Percentiles rank a stretch among this genome's conserved stretches.
These are phyloP conservation scores for Endomychus coccineus DNA, from an alignment of 2,888 invertebrate genomes.

Conservation along the genomic window DNA sequence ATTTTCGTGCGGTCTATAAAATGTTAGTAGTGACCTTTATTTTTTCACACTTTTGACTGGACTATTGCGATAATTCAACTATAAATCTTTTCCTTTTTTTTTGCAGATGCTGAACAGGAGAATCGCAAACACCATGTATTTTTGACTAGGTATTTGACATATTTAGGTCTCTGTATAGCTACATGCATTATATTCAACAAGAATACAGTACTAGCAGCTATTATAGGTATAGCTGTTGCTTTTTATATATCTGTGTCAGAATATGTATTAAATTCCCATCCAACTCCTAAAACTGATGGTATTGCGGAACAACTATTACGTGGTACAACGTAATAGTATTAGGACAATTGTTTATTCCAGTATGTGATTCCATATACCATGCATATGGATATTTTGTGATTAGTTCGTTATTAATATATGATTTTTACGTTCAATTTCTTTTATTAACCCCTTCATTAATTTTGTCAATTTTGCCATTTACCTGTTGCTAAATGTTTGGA, in stretches of 20 bases:
- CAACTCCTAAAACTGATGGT: constrained; percentile 30
- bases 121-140: constrained; percentile 52
- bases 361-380: too few species aligned
- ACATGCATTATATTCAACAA: constrained; percentile 80
- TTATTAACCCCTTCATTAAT: too few species aligned
- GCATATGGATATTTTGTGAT: too few species aligned
- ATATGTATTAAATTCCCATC: constrained; percentile 53
- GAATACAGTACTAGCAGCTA: constrained; percentile 65
- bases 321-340: constrained; percentile 1
- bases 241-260: constrained; percentile 80
- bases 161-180: constrained; percentile 75
- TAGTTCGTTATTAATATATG: too few species aligned
- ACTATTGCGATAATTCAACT: not conserved
- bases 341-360: too few species aligned
- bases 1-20: too few species aligned
- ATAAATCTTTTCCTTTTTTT: constrained; percentile 1
- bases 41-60: too few species aligned
- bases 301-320: constrained; percentile 5
- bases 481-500: too few species aligned
- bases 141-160: constrained; percentile 70
- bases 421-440: too few species aligned
- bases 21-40: too few species aligned
- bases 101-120: constrained; percentile 45
- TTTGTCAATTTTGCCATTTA: too few species aligned
- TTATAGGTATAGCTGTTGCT: constrained; percentile 72